These are phyloP conservation scores for Eremobia ochroleuca DNA, from an alignment of 2,888 invertebrate species.

Conservation along the genomic window DNA sequence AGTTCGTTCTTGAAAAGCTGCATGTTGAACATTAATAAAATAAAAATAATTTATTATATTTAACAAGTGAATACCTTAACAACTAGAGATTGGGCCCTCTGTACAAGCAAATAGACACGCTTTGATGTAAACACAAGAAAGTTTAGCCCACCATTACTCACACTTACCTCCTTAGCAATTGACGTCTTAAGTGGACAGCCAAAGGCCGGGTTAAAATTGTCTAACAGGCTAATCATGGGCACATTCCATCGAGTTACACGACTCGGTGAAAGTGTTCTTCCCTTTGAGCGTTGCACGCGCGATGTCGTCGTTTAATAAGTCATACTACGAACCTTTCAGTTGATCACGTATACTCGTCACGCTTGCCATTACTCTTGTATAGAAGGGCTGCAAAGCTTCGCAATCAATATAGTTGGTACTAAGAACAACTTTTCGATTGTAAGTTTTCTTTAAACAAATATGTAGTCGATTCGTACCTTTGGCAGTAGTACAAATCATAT, in stretches of 20 bases:
- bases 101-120: not conserved
- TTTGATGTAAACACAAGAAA: not conserved
- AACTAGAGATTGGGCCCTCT: too few relatives aligned
- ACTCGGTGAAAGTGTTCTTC: constrained; percentile 48
- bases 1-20: not conserved
- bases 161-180: constrained; percentile 34
- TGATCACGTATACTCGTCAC: constrained; percentile 48
- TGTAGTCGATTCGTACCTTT: not conserved
- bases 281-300: constrained; percentile 41
- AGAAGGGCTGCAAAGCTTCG: constrained; percentile 11
- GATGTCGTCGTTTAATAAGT: constrained; percentile 45
- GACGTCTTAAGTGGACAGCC: not conserved
- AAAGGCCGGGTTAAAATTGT: constrained; percentile 43
- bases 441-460: not conserved
- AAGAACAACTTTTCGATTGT: not conserved
- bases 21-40: too few relatives aligned
- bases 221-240: constrained; percentile 31
- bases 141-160: not conserved
- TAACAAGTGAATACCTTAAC: too few relatives aligned
- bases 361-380: constrained; percentile 42
- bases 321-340: constrained; percentile 43
- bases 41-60: too few relatives aligned
- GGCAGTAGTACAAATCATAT: not conserved
- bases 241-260: constrained; percentile 38
- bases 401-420: not conserved